These are phyloP conservation scores for Urosaurus nigricauda DNA, from an alignment of 2,797 vertebrate genomes.

Conservation along the genomic window DNA sequence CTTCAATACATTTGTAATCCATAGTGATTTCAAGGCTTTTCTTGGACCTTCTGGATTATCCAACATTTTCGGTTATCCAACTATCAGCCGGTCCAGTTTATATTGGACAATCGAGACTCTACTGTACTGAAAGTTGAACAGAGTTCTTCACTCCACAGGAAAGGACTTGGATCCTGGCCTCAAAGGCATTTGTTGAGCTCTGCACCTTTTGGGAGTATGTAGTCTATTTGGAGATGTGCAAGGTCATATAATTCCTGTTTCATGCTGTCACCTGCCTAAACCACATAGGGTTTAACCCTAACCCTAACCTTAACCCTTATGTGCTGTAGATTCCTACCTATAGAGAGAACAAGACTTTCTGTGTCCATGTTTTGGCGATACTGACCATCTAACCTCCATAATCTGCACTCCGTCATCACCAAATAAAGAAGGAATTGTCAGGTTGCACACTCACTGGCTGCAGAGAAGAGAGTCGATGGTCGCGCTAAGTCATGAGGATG, in stretches of 20 bases:
- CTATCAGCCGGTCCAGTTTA: no score
- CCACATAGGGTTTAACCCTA: no score
- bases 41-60: no score
- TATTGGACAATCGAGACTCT: no score
- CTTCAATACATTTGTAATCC: no score
- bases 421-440: not conserved
- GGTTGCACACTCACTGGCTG: slow-evolving; percentile 86
- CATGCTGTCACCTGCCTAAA: not conserved
- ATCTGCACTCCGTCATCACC: not conserved
- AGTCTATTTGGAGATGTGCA: not conserved
- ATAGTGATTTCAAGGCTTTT: no score
- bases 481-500: slow-evolving; percentile 95
- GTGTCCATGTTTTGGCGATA: not conserved
- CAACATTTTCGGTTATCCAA: no score
- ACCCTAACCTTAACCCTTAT: no score
- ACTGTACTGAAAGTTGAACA: no score
- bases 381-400: no score
- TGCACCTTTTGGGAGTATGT: not conserved
- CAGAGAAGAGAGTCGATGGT: slow-evolving; percentile 95
- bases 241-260: not conserved
- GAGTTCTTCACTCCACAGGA: not conserved
- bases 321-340: not conserved
- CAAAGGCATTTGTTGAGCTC: not conserved
- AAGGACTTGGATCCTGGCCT: not conserved
- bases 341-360: not conserved